Percentiles rank a stretch among this genome's conserved stretches.
These are phyloP conservation scores for Syngnathus typhle DNA, from an alignment of 2,113 vertebrate species.

Conservation along the genomic window DNA sequence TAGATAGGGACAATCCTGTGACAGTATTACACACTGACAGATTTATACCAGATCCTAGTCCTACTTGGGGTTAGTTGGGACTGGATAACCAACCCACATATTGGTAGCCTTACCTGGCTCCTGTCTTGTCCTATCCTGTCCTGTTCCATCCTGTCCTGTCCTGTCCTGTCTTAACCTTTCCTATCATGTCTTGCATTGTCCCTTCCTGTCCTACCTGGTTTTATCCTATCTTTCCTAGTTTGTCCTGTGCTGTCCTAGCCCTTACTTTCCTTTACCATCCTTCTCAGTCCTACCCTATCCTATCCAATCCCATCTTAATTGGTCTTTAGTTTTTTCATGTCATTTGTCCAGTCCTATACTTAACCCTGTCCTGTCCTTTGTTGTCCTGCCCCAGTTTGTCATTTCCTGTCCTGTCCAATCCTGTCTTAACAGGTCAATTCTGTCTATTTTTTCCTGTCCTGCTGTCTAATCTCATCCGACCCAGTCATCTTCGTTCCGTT, in stretches of 20 bases:
- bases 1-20: not conserved
- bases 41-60: not conserved
- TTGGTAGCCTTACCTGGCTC: no score
- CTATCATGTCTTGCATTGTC: no score
- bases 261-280: no score
- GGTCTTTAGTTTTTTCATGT: not conserved
- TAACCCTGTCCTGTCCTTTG: not conserved
- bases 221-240: not conserved
- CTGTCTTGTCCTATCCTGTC: not conserved
- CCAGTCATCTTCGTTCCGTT: not conserved
- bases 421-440: no score
- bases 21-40: not conserved
- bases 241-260: no score
- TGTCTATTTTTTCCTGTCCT: not conserved
- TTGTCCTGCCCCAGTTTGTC: not conserved
- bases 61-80: not conserved
- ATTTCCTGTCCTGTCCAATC: not conserved
- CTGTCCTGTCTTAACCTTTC: no score
- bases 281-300: not conserved
- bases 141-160: no score
- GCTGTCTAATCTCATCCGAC: not conserved
- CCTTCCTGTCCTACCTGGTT: no score
- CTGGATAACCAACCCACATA: not conserved
- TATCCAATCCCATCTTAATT: not conserved
- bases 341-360: no score